Evolutionary conservation across 2,113 vertebrate species (phyloP).

Genomic region (Fregata magnificens): DNA sequence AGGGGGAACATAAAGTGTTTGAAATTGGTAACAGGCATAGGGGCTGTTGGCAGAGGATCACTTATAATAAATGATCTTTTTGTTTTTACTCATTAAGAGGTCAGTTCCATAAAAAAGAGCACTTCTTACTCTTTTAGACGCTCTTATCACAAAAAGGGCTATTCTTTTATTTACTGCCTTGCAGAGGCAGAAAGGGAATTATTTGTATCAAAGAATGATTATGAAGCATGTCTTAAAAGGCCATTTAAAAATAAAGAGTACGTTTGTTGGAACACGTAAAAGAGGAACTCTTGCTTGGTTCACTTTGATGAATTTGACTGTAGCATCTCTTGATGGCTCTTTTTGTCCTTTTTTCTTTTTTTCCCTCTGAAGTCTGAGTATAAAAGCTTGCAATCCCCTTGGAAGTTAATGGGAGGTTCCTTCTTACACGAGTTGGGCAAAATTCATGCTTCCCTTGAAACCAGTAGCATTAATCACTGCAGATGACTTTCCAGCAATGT

Average conservation of each 20-base stretch:
- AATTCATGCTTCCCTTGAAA: neutral
- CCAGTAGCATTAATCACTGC: neutral
- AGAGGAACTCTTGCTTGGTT: neutral
- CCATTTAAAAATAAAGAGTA: neutral
- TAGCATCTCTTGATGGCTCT: neutral
- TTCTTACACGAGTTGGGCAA: neutral
- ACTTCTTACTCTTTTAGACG: constrained; percentile 13
- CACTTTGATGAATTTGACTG: neutral
- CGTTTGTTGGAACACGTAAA: neutral
- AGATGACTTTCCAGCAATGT: neutral
- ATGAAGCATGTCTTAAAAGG: neutral
- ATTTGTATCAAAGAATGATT: neutral
- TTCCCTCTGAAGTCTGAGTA: neutral
- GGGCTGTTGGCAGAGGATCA: constrained; percentile 10
- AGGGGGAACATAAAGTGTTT: constrained; percentile 5
- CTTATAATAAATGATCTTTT: constrained; percentile 47
- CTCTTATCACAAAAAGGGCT: constrained; percentile 35
- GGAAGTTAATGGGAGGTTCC: neutral
- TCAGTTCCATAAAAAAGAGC: constrained; percentile 16
- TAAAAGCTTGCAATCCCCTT: neutral
- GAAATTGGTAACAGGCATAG: constrained; percentile 38
- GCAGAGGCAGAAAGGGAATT: neutral
- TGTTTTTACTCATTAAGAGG: constrained; percentile 33
- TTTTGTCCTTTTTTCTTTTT: neutral
- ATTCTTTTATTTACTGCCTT: neutral